Base-by-base conservation (phyloP, 30 jellyfish, hydroid and myxozoan species). In the Cassiopea xamachana region DNA sequence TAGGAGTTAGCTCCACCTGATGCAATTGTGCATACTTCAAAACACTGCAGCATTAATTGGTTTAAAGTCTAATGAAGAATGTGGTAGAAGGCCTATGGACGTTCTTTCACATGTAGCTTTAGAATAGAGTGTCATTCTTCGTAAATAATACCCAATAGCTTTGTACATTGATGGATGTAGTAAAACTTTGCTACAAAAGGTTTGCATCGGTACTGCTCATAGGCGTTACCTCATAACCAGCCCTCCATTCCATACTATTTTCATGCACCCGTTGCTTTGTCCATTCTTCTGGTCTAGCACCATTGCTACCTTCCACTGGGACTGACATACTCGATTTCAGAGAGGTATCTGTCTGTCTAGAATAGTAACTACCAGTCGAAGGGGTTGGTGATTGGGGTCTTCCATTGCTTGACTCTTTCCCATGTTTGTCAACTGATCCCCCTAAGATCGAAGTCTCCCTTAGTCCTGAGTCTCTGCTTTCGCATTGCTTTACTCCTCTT, bases 221-320 rank as follows among this genome's bases (percentile, higher is more conserved):
- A 27, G 39, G 39, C 27, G 84, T 46, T 69, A 88, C 95, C 90
- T 79, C 91, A 69, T 88, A 67, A 2, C 95, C 90, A 43, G 80
- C 7, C 75, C 95, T 79, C 95, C 95, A 88, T 71, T 88, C 95
- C 95, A 88, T 88, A 80, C 79, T 88, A n/a, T 15, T 88, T 46
- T 88, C 95, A 27, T 73, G 90, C 45, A 79, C 81, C 58, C 95
- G 62, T 70, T 79, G 90, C 48, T 88, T 88, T 9, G 88, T 82
- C 95, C 95, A 88, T 79, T 88, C 95, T 6, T 64, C 81, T 1
- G 88, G 90, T 1, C 78, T 67, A 1, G 90, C 82, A n/a, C 89
- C 90, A 47, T 64, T 44, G 2, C 48, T 46, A 45, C 43, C 75
- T 62, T 18, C 80, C 47, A 45, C 51, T 18, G 86, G 87, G 15